Evolutionary conservation across 2,888 invertebrate genomes (phyloP), one percentile per base, ranked within the genome.

Genomic region (Clepsis dumicolana): DNA sequence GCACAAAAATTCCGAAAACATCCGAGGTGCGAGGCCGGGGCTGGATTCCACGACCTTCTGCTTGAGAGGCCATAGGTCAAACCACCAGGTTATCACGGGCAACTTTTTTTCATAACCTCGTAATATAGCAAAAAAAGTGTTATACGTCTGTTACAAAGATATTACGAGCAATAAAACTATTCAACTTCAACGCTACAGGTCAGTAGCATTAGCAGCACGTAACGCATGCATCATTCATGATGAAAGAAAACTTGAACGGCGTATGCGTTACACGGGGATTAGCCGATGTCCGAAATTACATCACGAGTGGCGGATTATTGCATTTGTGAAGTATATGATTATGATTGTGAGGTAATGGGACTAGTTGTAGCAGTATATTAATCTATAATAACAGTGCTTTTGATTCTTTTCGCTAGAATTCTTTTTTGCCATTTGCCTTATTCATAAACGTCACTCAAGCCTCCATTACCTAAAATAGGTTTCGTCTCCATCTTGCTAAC

Each of bases 271-370:
- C 12, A 32, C 24, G 21, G 12, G 25, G 21, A 64, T 54, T 53
- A 53, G 29, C 24, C 25, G 54, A 54, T 54, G 44, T 2, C 8
- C 27, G n/a, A 27, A 50, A 52, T 65, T 65, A 53, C 65, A 27
- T 61, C 21, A 61, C 29, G 29, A 27, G 16, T 10, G 4, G 56
- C 7, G 56, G 21, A 61, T 54, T 41, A 44, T n/a, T 54, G n/a
- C 53, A 44, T 41, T 35, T 25, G 64, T 65, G 44, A 61, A 54
- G 60, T 44, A 69, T 41, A 63, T 71, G 56, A 65, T 35, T 63
- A 25, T 66, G 52, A 32, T 69, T 48, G 48, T 44, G n/a, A n/a
- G n/a, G n/a, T n/a, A n/a, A n/a, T 32, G 52, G 29, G 1, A 8
- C 8, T 1, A 16, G 16, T 44, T 44, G 18, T 44, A n/a, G n/a